These are phyloP conservation scores for Nipponia nippon DNA, from an alignment of 2,113 vertebrate species.

Conservation along the genomic window DNA sequence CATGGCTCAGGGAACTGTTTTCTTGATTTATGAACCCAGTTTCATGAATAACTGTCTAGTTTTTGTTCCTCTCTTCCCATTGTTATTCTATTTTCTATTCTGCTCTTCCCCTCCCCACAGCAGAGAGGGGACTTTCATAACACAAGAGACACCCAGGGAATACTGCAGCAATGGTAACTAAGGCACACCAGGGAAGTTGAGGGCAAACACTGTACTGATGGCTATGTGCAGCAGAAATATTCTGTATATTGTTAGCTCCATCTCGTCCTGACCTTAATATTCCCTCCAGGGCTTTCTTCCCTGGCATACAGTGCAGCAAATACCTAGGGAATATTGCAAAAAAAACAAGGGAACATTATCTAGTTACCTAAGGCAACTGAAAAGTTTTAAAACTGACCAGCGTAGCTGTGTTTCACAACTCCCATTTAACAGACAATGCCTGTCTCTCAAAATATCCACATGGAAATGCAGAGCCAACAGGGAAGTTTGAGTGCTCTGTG, in stretches of 20 bases:
- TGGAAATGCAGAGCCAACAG: constrained; percentile 10
- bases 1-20: background rate
- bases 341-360: background rate
- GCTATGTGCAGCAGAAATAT: constrained; percentile 10
- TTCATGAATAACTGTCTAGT: background rate
- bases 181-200: background rate
- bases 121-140: background rate
- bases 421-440: constrained; percentile 42
- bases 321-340: constrained; percentile 14
- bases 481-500: background rate
- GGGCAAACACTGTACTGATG: background rate
- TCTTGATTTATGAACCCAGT: background rate
- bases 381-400: constrained; percentile 43
- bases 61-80: background rate
- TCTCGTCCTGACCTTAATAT: constrained; percentile 10
- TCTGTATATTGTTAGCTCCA: constrained; percentile 44
- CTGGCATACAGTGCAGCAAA: background rate
- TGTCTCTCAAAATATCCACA: constrained; percentile 36
- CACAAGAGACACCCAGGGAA: constrained; percentile 23
- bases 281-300: constrained; percentile 56
- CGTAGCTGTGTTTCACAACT: constrained; percentile 28
- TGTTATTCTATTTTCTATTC: constrained; percentile 36
- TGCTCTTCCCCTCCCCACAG: background rate
- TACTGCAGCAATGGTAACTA: constrained; percentile 34
- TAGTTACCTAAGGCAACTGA: constrained; percentile 58